Base-by-base conservation (phyloP, 2,797 vertebrate species). In the Cuculus canorus region DNA sequence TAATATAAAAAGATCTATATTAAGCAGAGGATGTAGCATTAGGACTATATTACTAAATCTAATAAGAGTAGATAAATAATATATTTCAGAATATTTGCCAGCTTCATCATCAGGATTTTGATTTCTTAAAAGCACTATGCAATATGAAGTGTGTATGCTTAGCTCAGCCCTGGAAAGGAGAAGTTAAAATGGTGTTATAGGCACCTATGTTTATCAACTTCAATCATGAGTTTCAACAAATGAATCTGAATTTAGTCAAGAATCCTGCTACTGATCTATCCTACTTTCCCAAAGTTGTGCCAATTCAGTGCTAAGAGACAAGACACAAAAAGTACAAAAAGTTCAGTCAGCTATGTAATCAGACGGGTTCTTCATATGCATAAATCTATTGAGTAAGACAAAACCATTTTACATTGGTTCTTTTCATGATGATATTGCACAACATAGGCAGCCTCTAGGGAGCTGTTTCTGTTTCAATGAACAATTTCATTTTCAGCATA, bases 401-500 rank as follows among this genome's bases (percentile, higher is more conserved):
- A 84, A 48, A 15, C 3, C 35, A 30, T 76, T 88, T 79, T 60
- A 72, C 15, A 43, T 23, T 50, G 15, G 10, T 56, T 22, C 9
- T 89, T 89, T 86, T 85, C 52, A 84, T 24, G 6, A 80, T 5
- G 60, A 47, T 52, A 13, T 65, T 72, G 35, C 18, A 84, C 30
- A 82, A 84, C 8, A 65, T 2, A 54, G 1, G 4, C 61, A 84
- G 47, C 12, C 70, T 84, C 66, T 41, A 57, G 71, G 45, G 48
- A 89, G 12, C 16, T 56, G 15, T 39, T 87, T 93, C 60, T 89
- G 43, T 77, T 96, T 92, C 87, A 87, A 14, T 37, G 18, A 60
- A 57, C 76, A 89, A 71, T 87, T 89, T 73, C 17, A 82, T 87
- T 95, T 94, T 83, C 76, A 94, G 70, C 41, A 41, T 48, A 90